phyloP scores from a whole-genome alignment of 2,797 vertebrate genomes.

The Danio kyathit region DNA sequence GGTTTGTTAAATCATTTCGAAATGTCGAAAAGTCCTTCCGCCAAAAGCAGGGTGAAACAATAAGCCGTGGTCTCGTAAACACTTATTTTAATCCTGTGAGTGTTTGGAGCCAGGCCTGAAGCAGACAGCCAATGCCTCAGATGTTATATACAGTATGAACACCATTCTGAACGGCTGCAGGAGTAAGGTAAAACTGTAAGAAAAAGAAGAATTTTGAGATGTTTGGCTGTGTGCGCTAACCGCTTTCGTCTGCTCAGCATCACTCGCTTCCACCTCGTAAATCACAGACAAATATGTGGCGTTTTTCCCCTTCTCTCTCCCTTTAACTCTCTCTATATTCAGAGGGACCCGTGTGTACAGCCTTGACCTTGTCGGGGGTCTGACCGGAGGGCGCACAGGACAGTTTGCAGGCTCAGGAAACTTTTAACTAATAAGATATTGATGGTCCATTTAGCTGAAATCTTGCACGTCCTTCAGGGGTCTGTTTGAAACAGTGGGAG shows the following conservation, averaged over 20 bases:
- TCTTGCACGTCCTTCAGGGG: neutral
- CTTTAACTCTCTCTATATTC: slow-evolving; percentile 6
- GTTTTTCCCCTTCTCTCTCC: neutral
- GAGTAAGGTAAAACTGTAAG: neutral
- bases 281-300: slow-evolving; percentile 45
- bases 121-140: slow-evolving; percentile 1
- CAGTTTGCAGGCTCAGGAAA: slow-evolving; percentile 2
- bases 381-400: neutral
- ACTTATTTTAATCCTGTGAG: neutral
- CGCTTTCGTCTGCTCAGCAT: slow-evolving; percentile 59
- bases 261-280: slow-evolving; percentile 54
- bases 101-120: slow-evolving; percentile 23
- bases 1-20: slow-evolving; percentile 12
- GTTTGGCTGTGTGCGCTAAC: slow-evolving; percentile 34
- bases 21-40: neutral
- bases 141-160: neutral
- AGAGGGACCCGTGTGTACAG: slow-evolving; percentile 17
- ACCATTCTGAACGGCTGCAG: neutral
- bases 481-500: neutral
- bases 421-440: slow-evolving; percentile 1
- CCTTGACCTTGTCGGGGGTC: slow-evolving; percentile 33
- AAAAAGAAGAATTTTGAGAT: slow-evolving; percentile 52
- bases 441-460: slow-evolving; percentile 34
- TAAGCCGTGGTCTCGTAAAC: slow-evolving; percentile 31
- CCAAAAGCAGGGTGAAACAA: slow-evolving; percentile 11